Evolutionary conservation across 2,797 vertebrate species (phyloP).

Genomic region (Chelon labrosus): DNA sequence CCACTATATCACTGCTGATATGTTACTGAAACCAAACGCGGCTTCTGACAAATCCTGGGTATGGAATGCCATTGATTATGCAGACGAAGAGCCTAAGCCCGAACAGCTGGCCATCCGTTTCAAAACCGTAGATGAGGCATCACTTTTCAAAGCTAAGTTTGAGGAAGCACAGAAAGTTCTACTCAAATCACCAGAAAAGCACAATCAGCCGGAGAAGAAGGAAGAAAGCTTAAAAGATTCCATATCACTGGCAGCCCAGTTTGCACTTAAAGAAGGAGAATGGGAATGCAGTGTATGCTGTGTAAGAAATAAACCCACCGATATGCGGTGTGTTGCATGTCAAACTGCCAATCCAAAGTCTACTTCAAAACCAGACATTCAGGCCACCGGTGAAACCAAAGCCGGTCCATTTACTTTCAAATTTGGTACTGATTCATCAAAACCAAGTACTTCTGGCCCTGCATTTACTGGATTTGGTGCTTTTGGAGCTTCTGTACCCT

Average conservation of each 20-base stretch:
- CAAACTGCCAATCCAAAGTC: slow-evolving; percentile 81
- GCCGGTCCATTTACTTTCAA: slow-evolving; percentile 79
- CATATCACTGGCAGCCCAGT: slow-evolving; percentile 76
- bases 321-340: slow-evolving; percentile 86
- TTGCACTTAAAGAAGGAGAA: slow-evolving; percentile 87
- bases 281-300: slow-evolving; percentile 90
- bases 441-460: slow-evolving; percentile 56
- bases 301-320: slow-evolving; percentile 85
- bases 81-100: slow-evolving; percentile 93
- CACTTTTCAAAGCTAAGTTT: slow-evolving; percentile 94
- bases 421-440: slow-evolving; percentile 80
- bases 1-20: slow-evolving; percentile 96
- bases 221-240: slow-evolving; percentile 60
- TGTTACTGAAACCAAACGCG: slow-evolving; percentile 93
- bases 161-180: slow-evolving; percentile 90
- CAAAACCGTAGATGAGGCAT: slow-evolving; percentile 95
- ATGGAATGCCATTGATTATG: slow-evolving; percentile 97
- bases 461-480: slow-evolving; percentile 76
- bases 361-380: slow-evolving; percentile 64
- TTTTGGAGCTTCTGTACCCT: slow-evolving; percentile 75
- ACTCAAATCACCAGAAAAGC: slow-evolving; percentile 64
- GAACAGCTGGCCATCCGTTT: slow-evolving; percentile 98
- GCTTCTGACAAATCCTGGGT: slow-evolving; percentile 97
- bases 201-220: slow-evolving; percentile 69
- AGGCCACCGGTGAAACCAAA: slow-evolving; percentile 72